Base-by-base conservation (phyloP, 2,888 invertebrate species). In the Eupithecia vulgata region DNA sequence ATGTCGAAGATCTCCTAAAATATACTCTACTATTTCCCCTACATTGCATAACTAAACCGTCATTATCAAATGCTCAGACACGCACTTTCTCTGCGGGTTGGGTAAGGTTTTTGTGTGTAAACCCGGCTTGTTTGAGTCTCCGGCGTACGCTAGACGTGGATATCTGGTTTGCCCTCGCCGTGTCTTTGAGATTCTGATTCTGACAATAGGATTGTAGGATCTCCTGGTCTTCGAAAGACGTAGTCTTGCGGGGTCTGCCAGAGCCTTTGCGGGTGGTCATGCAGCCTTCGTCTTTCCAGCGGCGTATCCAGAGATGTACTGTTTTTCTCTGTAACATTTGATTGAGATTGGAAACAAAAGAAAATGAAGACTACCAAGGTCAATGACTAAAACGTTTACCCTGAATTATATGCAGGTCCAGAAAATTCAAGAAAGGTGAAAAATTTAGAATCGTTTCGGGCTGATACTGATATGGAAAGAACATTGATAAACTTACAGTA, bases 271-370 rank as follows among this genome's bases (percentile, higher is more conserved):
- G 74, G 37, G 59, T 74, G 59, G 37, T 68, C 34, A 71, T 65
- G 13, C 71, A 71, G 8, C 74, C 74, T 68, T 74, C 71, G 66
- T 74, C 71, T 74, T 71, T 74, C 74, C 74, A 71, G 48, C 74
- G 74, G 25, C 74, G 74, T 21, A 74, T 71, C 74, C 74, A 74
- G 4, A 71, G 68, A 15, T 74, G 71, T 13, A 73, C 72, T 37
- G 72, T 72, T 61, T 75, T 72, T 61, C 72, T 67, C 71, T 72
- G 57, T 17, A 73, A 67, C 6, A 37, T 35, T 7, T 64, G 34
- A n/a, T 48, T 48, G n/a, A 8, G 48, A 48, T 8, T 48, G 8
- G n/a, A 7, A 6, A 6, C 45, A 45, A 45, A 15, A 45, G 45
- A 45, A 45, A 45, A 45, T 45, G 17, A 17, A 45, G 45, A 45